Conservation (phyloP, 2,113 vertebrate genomes). For the Arenaria interpres region DNA sequence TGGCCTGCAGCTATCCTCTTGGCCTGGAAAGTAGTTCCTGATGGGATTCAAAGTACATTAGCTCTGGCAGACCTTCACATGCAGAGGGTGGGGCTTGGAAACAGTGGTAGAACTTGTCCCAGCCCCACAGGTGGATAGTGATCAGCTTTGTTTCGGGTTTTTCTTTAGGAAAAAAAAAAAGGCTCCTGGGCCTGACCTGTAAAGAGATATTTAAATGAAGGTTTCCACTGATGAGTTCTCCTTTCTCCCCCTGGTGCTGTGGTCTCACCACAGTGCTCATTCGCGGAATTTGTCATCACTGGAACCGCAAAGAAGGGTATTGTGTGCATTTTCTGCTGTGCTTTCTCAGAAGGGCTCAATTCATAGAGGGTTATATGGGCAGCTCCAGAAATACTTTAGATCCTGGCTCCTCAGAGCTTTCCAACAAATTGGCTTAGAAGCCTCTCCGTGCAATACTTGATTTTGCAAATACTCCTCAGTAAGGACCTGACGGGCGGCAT, state of each 20-base stretch:
- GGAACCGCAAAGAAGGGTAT: fast-evolving
- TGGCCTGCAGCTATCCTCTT: background rate
- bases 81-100: background rate
- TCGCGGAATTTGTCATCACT: background rate
- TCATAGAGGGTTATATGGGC: background rate
- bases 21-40: background rate
- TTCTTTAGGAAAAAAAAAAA: background rate
- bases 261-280: background rate
- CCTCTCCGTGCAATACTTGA: background rate
- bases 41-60: background rate
- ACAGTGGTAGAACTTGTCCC: background rate
- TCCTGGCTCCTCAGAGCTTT: background rate
- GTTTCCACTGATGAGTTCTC: fast-evolving
- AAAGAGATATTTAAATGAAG: background rate
- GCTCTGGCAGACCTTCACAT: background rate
- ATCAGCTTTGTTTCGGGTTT: background rate
- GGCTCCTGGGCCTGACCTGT: background rate
- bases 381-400: background rate
- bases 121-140: background rate
- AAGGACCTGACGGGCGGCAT: slow-evolving; percentile 11
- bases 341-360: background rate
- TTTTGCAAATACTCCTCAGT: background rate
- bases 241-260: background rate
- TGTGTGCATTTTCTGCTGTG: background rate
- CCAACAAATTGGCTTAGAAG: background rate